Percentiles rank a stretch among this genome's conserved stretches.
Conservation (phyloP, 2,888 invertebrate species). For the Cylloceria caligata region DNA sequence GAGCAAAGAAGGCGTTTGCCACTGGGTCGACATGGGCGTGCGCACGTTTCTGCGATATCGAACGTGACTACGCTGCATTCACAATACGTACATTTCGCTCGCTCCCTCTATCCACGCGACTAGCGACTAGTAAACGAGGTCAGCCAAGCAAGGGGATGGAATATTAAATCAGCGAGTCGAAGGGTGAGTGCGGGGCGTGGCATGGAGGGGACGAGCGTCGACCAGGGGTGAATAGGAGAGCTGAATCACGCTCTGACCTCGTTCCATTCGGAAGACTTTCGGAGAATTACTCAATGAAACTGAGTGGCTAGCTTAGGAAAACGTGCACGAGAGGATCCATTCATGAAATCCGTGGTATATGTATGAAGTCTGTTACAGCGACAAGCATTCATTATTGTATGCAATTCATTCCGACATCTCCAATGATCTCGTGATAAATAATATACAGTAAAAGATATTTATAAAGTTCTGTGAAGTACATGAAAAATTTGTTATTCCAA, state of each 20-base stretch:
- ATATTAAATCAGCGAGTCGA: too few species aligned
- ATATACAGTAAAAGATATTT: too few species aligned
- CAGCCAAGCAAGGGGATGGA: constrained; percentile 53
- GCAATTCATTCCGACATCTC: too few species aligned
- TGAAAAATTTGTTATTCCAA: too few species aligned
- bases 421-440: too few species aligned
- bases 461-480: too few species aligned
- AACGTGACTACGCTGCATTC: constrained; percentile 30
- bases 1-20: constrained; percentile 10
- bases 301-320: neutral
- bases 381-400: too few species aligned
- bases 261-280: constrained; percentile 74
- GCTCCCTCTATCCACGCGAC: neutral
- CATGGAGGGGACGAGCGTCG: constrained; percentile 65
- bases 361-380: too few species aligned
- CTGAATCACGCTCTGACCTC: constrained; percentile 71
- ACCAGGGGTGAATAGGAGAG: constrained; percentile 70
- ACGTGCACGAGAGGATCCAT: neutral
- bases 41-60: constrained; percentile 38
- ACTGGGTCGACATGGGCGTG: constrained; percentile 5
- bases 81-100: neutral
- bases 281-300: constrained; percentile 71
- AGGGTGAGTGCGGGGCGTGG: too few species aligned
- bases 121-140: constrained; percentile 28
- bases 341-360: neutral